phyloP scores from a whole-genome alignment of 2,888 invertebrate species.

The Chromoteleia sp. region DNA sequence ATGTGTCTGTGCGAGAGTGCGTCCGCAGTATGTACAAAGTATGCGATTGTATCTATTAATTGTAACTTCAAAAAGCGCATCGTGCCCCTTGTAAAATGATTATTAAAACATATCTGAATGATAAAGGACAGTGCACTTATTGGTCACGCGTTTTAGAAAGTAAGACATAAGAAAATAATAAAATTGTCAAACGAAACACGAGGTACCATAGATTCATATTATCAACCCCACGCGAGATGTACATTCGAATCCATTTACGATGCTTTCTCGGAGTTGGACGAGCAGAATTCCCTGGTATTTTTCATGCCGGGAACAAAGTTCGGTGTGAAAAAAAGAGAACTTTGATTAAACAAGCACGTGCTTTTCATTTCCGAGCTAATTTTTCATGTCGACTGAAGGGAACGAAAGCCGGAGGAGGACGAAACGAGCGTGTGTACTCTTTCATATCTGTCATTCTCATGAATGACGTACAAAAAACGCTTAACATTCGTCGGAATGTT shows the following conservation, averaged over 20 bases:
- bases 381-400: neutral
- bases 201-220: slow-evolving; percentile 54
- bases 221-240: slow-evolving; percentile 25
- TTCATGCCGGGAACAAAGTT: neutral
- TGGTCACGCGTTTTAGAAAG: slow-evolving; percentile 66
- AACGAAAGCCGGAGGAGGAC: neutral
- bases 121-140: slow-evolving; percentile 71
- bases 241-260: slow-evolving; percentile 43
- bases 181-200: slow-evolving; percentile 66
- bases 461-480: no score
- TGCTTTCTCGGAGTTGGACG: slow-evolving; percentile 36
- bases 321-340: neutral
- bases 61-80: slow-evolving; percentile 70
- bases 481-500: no score
- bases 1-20: slow-evolving; percentile 41
- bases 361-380: neutral
- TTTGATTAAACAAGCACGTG: slow-evolving; percentile 30
- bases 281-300: slow-evolving; percentile 20
- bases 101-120: slow-evolving; percentile 72
- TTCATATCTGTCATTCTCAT: slow-evolving; percentile 17
- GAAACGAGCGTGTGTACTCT: slow-evolving; percentile 1
- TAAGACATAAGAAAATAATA: slow-evolving; percentile 60
- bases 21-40: slow-evolving; percentile 57
- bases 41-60: slow-evolving; percentile 63
- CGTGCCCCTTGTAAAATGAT: slow-evolving; percentile 72